These are phyloP conservation scores for Argentina silus DNA, from an alignment of 2,797 vertebrate species.

Conservation along the genomic window DNA sequence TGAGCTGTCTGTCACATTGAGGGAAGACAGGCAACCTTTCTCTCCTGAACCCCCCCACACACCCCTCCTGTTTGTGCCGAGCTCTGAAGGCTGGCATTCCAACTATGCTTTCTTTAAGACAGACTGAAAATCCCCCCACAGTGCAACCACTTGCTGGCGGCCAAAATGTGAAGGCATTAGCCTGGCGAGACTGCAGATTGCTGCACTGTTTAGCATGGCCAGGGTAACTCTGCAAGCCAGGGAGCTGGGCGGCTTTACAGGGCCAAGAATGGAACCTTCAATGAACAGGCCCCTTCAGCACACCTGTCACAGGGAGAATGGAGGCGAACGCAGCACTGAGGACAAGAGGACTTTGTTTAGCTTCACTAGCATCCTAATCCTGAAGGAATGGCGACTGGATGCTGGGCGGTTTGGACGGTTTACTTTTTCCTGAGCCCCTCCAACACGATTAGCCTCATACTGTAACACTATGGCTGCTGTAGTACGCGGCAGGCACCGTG, in stretches of 20 bases:
- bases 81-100: slow-evolving; percentile 74
- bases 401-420: not conserved
- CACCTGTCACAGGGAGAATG: slow-evolving; percentile 67
- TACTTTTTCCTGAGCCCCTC: slow-evolving; percentile 14
- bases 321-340: slow-evolving; percentile 39
- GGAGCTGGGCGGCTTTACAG: slow-evolving; percentile 38
- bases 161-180: slow-evolving; percentile 51
- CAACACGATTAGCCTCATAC: slow-evolving; percentile 40
- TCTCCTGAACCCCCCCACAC: slow-evolving; percentile 40
- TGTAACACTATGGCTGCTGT: slow-evolving; percentile 30
- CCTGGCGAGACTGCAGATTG: slow-evolving; percentile 42
- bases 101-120: slow-evolving; percentile 74
- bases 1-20: slow-evolving; percentile 67
- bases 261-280: not conserved
- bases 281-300: slow-evolving; percentile 47
- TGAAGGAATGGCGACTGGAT: slow-evolving; percentile 51
- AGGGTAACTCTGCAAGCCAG: slow-evolving; percentile 24
- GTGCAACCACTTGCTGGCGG: slow-evolving; percentile 56
- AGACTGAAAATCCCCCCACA: slow-evolving; percentile 64
- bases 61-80: slow-evolving; percentile 66
- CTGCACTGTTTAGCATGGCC: slow-evolving; percentile 29
- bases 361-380: slow-evolving; percentile 59
- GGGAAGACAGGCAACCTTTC: slow-evolving; percentile 69
- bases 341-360: slow-evolving; percentile 64
- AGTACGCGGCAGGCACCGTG: not conserved